Evolutionary conservation across 2,888 invertebrate genomes (phyloP).

Genomic region (Syritta pipiens): DNA sequence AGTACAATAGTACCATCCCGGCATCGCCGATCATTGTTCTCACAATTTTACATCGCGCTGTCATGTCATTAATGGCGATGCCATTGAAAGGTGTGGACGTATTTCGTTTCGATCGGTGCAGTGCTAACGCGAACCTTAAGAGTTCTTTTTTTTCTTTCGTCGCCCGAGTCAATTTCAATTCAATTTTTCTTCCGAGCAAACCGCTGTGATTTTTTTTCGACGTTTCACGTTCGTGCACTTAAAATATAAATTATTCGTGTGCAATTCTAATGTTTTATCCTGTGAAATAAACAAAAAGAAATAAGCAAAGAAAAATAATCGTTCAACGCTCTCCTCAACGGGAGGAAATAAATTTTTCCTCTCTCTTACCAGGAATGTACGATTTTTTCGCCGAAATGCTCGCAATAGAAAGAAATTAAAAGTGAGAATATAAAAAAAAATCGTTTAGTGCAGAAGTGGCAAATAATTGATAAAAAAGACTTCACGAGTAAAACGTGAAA

Average conservation of each 20-base stretch:
- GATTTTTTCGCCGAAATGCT: conserved; percentile 43
- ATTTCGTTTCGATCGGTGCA: conserved; percentile 53
- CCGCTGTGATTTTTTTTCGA: conserved; percentile 15
- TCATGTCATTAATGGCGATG: conserved; percentile 74
- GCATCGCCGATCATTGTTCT: conserved; percentile 40
- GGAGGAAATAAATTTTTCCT: conserved; percentile 18
- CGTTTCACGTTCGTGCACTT: background rate
- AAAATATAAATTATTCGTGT: background rate
- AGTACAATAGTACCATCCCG: background rate
- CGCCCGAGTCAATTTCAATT: conserved; percentile 37
- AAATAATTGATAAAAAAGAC: conserved; percentile 57
- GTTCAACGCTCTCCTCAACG: too few species aligned
- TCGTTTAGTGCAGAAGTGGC: conserved; percentile 46
- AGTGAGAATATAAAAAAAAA: conserved; percentile 9
- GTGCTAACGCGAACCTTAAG: conserved; percentile 58
- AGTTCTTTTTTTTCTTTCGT: too few species aligned
- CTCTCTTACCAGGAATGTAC: conserved; percentile 11
- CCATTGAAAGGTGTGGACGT: conserved; percentile 74
- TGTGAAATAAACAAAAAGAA: conserved; percentile 33
- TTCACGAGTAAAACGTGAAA: conserved; percentile 52
- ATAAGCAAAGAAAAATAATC: too few species aligned
- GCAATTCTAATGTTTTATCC: background rate
- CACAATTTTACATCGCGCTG: conserved; percentile 61
- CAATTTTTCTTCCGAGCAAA: conserved; percentile 22
- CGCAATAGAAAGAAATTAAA: conserved; percentile 30